phyloP scores from a whole-genome alignment of 2,113 vertebrate genomes.

The Equus przewalskii region DNA sequence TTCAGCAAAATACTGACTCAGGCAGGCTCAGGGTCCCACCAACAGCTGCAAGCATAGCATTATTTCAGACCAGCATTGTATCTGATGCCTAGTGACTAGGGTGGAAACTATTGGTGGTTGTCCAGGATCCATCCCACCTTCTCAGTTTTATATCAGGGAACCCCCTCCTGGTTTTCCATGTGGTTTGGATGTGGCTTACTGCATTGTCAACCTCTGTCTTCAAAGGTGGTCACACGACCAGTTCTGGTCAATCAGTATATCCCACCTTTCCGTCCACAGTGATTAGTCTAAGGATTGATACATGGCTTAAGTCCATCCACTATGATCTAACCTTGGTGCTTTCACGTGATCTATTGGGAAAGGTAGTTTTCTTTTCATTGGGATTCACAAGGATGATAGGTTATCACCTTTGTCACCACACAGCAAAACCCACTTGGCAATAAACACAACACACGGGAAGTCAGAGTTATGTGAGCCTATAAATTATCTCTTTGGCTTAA shows the following conservation, averaged over 20 bases:
- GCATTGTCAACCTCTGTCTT: neutral
- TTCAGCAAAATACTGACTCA: neutral
- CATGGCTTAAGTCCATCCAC: neutral
- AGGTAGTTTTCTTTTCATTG: neutral
- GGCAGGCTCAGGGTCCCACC: neutral
- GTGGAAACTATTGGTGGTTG: neutral
- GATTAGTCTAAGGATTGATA: neutral
- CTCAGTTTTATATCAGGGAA: neutral
- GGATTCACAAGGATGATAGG: neutral
- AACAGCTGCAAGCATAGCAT: accelerated
- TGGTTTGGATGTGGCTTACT: neutral
- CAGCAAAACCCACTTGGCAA: neutral
- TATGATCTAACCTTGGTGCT: neutral
- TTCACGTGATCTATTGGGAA: neutral
- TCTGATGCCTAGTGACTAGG: neutral
- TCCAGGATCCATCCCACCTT: neutral
- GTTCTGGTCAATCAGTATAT: neutral
- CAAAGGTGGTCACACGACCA: neutral
- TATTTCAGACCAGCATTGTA: neutral
- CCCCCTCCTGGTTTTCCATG: neutral
- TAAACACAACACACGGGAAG: neutral
- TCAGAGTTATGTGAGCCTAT: neutral
- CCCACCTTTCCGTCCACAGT: too few relatives aligned
- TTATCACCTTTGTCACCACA: neutral
- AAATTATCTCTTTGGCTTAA: neutral